Evolutionary conservation across 2,888 invertebrate genomes (phyloP).

Genomic region (Neria commutata): DNA sequence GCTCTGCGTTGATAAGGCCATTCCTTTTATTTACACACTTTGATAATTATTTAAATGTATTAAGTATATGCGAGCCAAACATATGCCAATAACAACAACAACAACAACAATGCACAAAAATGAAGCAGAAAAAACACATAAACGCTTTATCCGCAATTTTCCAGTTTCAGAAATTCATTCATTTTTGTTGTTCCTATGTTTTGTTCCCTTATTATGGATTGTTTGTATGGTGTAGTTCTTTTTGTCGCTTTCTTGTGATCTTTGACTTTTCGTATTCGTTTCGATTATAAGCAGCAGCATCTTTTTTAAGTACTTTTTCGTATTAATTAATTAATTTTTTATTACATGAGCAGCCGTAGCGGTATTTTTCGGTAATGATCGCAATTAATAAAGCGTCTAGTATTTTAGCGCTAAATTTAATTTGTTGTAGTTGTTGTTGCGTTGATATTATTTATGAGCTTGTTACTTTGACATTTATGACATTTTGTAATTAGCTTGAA

Average conservation of each 20-base stretch:
- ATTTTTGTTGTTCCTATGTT: not conserved
- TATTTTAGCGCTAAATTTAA: too few relatives aligned
- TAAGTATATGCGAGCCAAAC: not conserved
- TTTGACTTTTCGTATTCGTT: not conserved
- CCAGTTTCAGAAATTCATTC: slow-evolving; percentile 3
- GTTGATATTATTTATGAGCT: too few relatives aligned
- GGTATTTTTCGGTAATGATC: too few relatives aligned
- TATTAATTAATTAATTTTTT: not conserved
- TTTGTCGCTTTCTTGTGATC: not conserved
- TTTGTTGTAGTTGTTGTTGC: too few relatives aligned
- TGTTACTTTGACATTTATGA: too few relatives aligned
- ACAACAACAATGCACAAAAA: too few relatives aligned
- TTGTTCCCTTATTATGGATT: not conserved
- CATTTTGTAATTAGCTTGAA: too few relatives aligned
- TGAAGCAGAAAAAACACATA: slow-evolving; percentile 38
- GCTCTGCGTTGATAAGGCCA: slow-evolving; percentile 4
- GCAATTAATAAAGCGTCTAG: too few relatives aligned
- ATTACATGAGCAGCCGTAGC: not conserved
- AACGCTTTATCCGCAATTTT: slow-evolving; percentile 21
- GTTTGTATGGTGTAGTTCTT: not conserved
- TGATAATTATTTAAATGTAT: slow-evolving; percentile 12
- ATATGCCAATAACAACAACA: not conserved
- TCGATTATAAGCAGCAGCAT: not conserved
- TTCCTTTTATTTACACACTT: not conserved
- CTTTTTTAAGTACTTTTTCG: not conserved